phyloP scores from a whole-genome alignment of 2,888 invertebrate genomes.

The Nasonovia ribisnigri region DNA sequence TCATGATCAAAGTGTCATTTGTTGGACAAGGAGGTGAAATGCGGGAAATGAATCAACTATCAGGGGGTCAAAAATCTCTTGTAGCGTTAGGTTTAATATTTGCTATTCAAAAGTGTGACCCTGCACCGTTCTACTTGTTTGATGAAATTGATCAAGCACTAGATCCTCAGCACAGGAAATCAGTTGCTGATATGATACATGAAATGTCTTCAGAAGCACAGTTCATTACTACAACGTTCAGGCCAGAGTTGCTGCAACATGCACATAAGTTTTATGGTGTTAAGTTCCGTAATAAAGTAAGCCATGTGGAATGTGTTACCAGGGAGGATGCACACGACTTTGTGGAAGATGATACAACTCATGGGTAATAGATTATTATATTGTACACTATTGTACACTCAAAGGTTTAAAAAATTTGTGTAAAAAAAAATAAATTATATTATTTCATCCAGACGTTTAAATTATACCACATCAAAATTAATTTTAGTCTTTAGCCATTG shows the following conservation, averaged over 20 bases:
- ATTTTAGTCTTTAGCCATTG: slow-evolving; percentile 21
- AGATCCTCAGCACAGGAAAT: slow-evolving; percentile 96
- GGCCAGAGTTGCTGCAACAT: slow-evolving; percentile 95
- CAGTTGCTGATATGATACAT: slow-evolving; percentile 99
- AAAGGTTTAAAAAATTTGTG: neutral
- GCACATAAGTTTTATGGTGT: slow-evolving; percentile 99
- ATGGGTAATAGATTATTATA: slow-evolving; percentile 74
- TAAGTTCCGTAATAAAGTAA: slow-evolving; percentile 90
- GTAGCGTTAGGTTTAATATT: slow-evolving; percentile 98
- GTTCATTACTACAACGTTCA: slow-evolving; percentile 99
- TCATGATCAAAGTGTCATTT: slow-evolving; percentile 69
- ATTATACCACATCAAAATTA: slow-evolving; percentile 17
- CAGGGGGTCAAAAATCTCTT: slow-evolving; percentile 98
- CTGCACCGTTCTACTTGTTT: slow-evolving; percentile 99
- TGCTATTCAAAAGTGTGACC: slow-evolving; percentile 99
- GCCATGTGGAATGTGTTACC: slow-evolving; percentile 95
- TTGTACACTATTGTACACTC: neutral
- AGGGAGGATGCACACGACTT: slow-evolving; percentile 97
- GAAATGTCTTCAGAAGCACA: slow-evolving; percentile 94
- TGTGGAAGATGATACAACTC: slow-evolving; percentile 97
- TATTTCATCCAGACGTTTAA: neutral
- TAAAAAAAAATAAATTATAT: slow-evolving; percentile 1
- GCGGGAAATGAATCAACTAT: slow-evolving; percentile 99
- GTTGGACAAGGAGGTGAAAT: slow-evolving; percentile 77
- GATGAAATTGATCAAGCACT: slow-evolving; percentile 99